Base-by-base conservation (phyloP, 1,140 invertebrate species). In the Arion vulgaris region DNA sequence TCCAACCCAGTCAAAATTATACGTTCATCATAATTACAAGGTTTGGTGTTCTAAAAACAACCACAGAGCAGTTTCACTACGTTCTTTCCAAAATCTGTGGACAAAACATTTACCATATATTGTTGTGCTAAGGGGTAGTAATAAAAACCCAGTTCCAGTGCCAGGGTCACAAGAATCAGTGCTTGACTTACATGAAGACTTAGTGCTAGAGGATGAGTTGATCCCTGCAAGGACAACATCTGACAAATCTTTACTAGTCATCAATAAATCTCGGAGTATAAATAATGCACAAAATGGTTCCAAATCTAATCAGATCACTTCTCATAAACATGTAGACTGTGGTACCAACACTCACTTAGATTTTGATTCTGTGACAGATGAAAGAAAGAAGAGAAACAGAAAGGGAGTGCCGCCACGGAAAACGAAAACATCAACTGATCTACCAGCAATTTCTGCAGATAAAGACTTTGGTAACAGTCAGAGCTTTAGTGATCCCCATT, bases 71-170 rank as follows among this genome's bases (percentile, higher is more conserved):
- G 75, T 77, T 57, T 51, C 75, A 51, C 17, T 77, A 9, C n/a
- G 75, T 32, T 77, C 75, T 32, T 77, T 77, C 53, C 75, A 77
- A 39, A 77, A 57, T 15, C 45, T 77, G 5, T 77, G 75, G 75
- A 62, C 28, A 19, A 77, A 77, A 49, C 75, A 77, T 34, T 49
- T 77, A 36, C 75, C 75, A 7, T 57, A 77, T 34, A 62, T 77
- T 77, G 75, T 77, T 51, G 75, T 77, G n/a, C 75, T 77, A 1
- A 77, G 75, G 32, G 75, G 75, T 11, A 77, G 75, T 62, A 77
- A 77, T 15, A 77, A 77, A 62, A 38, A 1, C 9, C 45, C 45
- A 45, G 51, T 57, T 57, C 49, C 75, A 28, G 75, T 57, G 51
- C 5, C 49, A 13, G 75, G 39, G 34, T 28, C 28, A 19, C 39